A percentile compares a stretch with the other conserved stretches of the same genome.
phyloP scores from a whole-genome alignment of 2,888 invertebrate genomes.

The Tridacna crocea region DNA sequence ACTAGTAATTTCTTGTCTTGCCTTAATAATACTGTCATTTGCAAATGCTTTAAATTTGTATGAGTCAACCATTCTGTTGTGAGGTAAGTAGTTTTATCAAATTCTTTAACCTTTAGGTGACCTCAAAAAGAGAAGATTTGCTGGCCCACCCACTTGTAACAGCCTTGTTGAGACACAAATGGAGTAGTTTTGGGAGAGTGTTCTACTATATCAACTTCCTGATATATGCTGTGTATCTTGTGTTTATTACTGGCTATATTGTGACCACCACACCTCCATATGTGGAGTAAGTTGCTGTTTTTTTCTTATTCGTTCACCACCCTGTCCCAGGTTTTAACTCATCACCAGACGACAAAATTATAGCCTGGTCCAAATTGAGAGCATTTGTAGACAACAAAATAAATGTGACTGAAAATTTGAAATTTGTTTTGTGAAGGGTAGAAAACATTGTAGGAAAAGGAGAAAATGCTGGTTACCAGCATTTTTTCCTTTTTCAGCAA shows the following conservation, averaged over 20 bases:
- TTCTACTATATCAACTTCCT: slow-evolving; percentile 85
- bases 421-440: too few relatives aligned
- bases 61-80: too few relatives aligned
- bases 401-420: too few relatives aligned
- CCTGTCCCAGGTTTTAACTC: too few relatives aligned
- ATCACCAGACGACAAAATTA: too few relatives aligned
- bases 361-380: too few relatives aligned
- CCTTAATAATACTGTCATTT: too few relatives aligned
- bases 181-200: slow-evolving; percentile 85
- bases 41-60: too few relatives aligned
- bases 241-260: slow-evolving; percentile 84
- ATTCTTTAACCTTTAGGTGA: slow-evolving; percentile 71
- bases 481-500: neutral
- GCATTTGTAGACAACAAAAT: too few relatives aligned
- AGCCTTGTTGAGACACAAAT: slow-evolving; percentile 85
- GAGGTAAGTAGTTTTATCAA: too few relatives aligned
- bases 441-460: neutral
- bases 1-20: too few relatives aligned
- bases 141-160: slow-evolving; percentile 85
- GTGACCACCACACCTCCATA: slow-evolving; percentile 75
- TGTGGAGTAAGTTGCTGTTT: slow-evolving; percentile 22
- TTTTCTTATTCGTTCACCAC: neutral
- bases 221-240: slow-evolving; percentile 84
- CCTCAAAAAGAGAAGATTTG: slow-evolving; percentile 83
- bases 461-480: neutral